Evolutionary conservation across 2,113 vertebrate genomes (phyloP).

Genomic region (Mirounga angustirostris): DNA sequence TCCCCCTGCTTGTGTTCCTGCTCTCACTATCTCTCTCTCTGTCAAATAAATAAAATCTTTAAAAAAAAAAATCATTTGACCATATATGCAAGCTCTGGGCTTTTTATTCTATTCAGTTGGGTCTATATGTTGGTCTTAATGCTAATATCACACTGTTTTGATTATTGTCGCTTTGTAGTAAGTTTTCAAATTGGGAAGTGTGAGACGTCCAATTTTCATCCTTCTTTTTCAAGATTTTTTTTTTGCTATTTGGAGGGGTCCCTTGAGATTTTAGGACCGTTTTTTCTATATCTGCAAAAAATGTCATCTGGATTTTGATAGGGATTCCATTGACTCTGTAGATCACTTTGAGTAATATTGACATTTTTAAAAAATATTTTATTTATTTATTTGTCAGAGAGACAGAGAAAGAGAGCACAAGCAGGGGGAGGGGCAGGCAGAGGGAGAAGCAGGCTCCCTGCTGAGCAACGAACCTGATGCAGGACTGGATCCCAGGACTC

Average conservation of each 20-base stretch:
- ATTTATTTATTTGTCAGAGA: too few relatives aligned
- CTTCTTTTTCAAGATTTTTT: background rate
- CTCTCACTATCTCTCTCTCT: too few relatives aligned
- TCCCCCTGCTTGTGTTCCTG: too few relatives aligned
- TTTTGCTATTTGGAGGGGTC: too few relatives aligned
- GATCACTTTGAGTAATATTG: background rate
- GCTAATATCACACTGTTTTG: background rate
- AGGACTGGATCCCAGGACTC: too few relatives aligned
- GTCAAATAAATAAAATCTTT: too few relatives aligned
- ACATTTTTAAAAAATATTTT: background rate
- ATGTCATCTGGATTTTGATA: background rate
- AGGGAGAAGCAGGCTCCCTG: too few relatives aligned
- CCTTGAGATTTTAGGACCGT: background rate
- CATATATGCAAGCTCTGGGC: background rate
- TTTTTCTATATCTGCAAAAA: background rate
- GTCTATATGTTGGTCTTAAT: background rate
- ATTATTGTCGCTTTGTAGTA: background rate
- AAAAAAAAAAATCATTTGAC: background rate
- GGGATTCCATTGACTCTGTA: background rate
- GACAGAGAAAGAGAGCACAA: too few relatives aligned
- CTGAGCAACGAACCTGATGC: too few relatives aligned
- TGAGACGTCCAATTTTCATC: background rate
- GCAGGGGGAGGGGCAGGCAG: too few relatives aligned
- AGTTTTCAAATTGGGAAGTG: background rate
- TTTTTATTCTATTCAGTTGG: background rate